Conservation (phyloP, 2,797 vertebrate genomes). For the Arnoldichthys spilopterus region DNA sequence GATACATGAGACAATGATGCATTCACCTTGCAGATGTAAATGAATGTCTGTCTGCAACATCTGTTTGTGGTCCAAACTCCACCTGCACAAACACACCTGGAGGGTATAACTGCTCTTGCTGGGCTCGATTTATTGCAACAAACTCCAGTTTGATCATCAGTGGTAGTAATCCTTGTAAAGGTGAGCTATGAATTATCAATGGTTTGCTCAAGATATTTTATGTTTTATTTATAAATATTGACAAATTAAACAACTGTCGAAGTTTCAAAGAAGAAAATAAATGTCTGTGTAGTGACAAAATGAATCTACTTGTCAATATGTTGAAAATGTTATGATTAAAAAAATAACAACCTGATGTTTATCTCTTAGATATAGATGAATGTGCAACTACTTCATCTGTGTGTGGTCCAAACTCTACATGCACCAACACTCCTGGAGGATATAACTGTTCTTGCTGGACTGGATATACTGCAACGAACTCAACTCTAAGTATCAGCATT, state of each 20-base stretch:
- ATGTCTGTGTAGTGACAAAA: no score
- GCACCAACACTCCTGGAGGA: conserved; percentile 33
- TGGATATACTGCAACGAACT: conserved; percentile 28
- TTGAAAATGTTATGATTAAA: neutral
- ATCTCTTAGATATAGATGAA: conserved; percentile 29
- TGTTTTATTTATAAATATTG: no score
- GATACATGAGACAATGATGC: neutral
- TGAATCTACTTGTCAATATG: no score
- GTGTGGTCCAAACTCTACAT: conserved; percentile 37
- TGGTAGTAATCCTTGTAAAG: neutral
- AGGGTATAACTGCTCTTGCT: conserved; percentile 31
- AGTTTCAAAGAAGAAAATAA: no score
- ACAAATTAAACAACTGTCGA: no score
- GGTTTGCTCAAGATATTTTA: no score
- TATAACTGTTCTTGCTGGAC: conserved; percentile 34
- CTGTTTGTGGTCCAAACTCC: conserved; percentile 15
- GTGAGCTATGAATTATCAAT: neutral
- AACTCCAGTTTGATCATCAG: neutral
- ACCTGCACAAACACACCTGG: conserved; percentile 33
- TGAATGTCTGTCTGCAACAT: conserved; percentile 12
- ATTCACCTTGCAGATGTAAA: conserved; percentile 18
- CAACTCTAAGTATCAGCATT: neutral
- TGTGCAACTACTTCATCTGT: neutral
- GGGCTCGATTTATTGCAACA: conserved; percentile 23
- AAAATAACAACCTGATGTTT: neutral